phyloP scores from a whole-genome alignment of 2,113 vertebrate species.

The Caretta caretta region DNA sequence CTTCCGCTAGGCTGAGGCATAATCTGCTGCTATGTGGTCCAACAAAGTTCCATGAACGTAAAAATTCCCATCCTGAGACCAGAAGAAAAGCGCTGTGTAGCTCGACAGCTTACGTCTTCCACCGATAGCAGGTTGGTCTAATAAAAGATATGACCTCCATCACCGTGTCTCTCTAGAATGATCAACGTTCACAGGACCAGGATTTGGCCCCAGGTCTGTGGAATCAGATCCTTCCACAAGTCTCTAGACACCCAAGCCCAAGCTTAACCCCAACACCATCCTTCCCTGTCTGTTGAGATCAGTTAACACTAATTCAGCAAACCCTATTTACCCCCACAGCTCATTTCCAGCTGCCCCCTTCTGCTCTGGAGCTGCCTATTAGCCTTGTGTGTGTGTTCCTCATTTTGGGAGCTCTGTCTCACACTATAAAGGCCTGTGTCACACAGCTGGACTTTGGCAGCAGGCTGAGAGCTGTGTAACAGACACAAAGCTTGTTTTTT shows the following conservation, averaged over 20 bases:
- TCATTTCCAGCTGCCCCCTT: constrained; percentile 3
- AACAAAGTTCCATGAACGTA: neutral
- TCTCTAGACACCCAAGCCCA: neutral
- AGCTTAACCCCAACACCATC: neutral
- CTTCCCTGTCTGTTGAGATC: neutral
- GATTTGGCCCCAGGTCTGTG: neutral
- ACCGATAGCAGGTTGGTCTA: no score
- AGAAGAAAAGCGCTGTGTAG: no score
- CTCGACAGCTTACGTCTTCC: no score
- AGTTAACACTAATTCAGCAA: constrained; percentile 42
- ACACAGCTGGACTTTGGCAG: neutral
- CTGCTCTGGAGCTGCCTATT: neutral
- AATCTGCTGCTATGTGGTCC: neutral
- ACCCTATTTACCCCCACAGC: neutral
- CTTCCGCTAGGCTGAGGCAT: neutral
- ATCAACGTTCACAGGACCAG: neutral
- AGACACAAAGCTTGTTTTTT: neutral
- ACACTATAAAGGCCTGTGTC: constrained; percentile 7
- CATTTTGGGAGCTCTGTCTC: neutral
- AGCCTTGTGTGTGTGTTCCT: accelerated
- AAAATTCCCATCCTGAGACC: no score
- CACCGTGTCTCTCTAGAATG: no score
- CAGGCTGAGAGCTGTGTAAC: constrained; percentile 22
- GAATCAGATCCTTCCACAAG: neutral
- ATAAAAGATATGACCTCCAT: no score